Evolutionary conservation across 2,888 invertebrate species (phyloP), one percentile per base, ranked within the genome.

Genomic region (Drosophila emarginata): DNA sequence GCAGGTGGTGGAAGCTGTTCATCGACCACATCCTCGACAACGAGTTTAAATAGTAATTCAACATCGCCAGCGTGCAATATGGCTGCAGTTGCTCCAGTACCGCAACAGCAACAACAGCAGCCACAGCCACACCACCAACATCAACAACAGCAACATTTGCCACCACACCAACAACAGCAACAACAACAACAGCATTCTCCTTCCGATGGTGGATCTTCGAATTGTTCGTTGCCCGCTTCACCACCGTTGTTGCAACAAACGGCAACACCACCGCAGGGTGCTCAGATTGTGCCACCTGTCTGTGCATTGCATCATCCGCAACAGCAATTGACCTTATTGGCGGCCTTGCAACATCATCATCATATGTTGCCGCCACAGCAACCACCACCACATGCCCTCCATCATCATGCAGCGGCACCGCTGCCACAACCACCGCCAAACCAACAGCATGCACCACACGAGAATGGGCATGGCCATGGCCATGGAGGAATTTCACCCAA

Each of bases 181-280:
- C 79, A 67, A 36, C 78, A 64, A 71, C 83, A 80, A 51, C 91
- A 90, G 45, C 90, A 89, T 18, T 84, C 90, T 56, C 89, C 91
- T 23, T 78, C 91, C 56, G 91, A 91, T 59, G 88, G 88, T 9
- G 75, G 75, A 4, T 74, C 78, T 40, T 85, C 90, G 18, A 79
- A 88, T 45, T 77, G 87, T 56, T 88, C 91, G 52, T 67, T 90
- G 76, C 89, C 91, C 53, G 77, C 89, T 58, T 91, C 91, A 59
- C 91, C 91, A 58, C 91, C 91, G 53, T 78, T 91, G 72, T 72
- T 91, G 66, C 90, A 90, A 67, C 91, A 91, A 68, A 79, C 90
- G 60, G 77, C 87, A 52, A 79, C 89, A 50, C 89, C 90, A 60
- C 90, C 90, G 23, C 91, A 89, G 66, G 89, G 89, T 45, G 90